Evolutionary conservation across 2,113 vertebrate species (phyloP).

Genomic region (Hiodon tergisus): DNA sequence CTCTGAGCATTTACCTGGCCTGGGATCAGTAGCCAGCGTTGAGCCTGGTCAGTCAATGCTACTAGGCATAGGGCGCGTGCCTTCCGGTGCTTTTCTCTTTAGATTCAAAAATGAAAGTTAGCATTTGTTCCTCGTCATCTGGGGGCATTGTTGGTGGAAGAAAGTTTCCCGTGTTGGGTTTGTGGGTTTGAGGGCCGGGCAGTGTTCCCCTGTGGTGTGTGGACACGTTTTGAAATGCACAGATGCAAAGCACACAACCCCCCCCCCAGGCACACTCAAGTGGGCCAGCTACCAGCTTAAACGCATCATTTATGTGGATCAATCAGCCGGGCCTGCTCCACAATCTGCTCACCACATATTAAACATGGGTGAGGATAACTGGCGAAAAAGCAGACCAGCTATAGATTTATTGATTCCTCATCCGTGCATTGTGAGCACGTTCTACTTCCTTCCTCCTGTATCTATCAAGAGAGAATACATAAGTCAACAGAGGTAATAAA

Average conservation of each 20-base stretch:
- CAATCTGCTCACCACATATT: constrained; percentile 41
- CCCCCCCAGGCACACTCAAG: constrained; percentile 19
- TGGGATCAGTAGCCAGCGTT: too few species aligned
- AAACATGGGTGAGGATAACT: constrained; percentile 55
- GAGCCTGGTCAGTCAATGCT: too few species aligned
- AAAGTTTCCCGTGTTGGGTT: too few species aligned
- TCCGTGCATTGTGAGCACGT: constrained; percentile 25
- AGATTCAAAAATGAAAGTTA: too few species aligned
- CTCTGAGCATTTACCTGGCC: too few species aligned
- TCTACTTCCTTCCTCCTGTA: background rate
- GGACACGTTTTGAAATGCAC: background rate
- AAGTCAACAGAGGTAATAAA: background rate
- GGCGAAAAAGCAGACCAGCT: constrained; percentile 48
- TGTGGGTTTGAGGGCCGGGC: background rate
- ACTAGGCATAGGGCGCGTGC: too few species aligned
- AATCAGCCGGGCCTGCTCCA: constrained; percentile 32
- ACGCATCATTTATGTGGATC: constrained; percentile 43
- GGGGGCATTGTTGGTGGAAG: too few species aligned
- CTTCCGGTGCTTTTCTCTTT: too few species aligned
- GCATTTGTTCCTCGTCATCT: too few species aligned
- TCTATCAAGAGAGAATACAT: constrained; percentile 8
- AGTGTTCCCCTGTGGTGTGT: background rate
- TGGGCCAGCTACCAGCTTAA: constrained; percentile 15
- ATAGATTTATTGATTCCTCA: constrained; percentile 52
- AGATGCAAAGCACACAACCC: background rate